Percentiles rank a stretch among this genome's conserved stretches.
phyloP scores from a whole-genome alignment of 1,140 invertebrate genomes.

The Drosophila azteca region DNA sequence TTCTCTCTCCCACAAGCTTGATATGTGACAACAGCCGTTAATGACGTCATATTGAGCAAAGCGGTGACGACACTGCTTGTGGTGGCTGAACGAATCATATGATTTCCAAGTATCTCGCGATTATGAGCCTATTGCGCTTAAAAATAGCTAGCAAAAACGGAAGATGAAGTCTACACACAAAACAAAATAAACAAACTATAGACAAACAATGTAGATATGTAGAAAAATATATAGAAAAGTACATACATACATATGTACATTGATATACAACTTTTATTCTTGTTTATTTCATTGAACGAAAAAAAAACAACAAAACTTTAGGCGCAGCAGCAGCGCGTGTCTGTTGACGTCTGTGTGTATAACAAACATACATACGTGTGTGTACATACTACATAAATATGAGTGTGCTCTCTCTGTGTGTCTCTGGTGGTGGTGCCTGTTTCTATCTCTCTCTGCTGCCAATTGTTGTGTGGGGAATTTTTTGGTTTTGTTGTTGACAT shows the following conservation, averaged over 20 bases:
- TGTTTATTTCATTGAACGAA: constrained; percentile 27
- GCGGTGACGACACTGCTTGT: constrained; percentile 38
- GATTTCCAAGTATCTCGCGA: constrained; percentile 61
- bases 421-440: constrained; percentile 7
- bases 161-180: constrained; percentile 34
- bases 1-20: neutral
- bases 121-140: constrained; percentile 53
- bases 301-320: constrained; percentile 22
- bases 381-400: too few relatives aligned
- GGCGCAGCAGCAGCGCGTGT: constrained; percentile 54
- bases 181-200: constrained; percentile 56
- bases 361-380: neutral
- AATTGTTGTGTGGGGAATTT: constrained; percentile 74
- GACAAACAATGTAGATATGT: constrained; percentile 1
- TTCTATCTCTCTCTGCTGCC: constrained; percentile 21
- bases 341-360: constrained; percentile 40
- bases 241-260: constrained; percentile 16
- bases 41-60: constrained; percentile 58
- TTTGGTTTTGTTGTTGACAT: constrained; percentile 58
- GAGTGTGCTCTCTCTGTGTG: constrained; percentile 10
- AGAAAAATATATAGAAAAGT: neutral
- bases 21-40: constrained; percentile 1
- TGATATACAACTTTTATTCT: constrained; percentile 51
- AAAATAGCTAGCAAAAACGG: constrained; percentile 35
- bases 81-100: constrained; percentile 50